These are phyloP conservation scores for Huso huso DNA, from an alignment of 2,797 vertebrate species.

Conservation along the genomic window DNA sequence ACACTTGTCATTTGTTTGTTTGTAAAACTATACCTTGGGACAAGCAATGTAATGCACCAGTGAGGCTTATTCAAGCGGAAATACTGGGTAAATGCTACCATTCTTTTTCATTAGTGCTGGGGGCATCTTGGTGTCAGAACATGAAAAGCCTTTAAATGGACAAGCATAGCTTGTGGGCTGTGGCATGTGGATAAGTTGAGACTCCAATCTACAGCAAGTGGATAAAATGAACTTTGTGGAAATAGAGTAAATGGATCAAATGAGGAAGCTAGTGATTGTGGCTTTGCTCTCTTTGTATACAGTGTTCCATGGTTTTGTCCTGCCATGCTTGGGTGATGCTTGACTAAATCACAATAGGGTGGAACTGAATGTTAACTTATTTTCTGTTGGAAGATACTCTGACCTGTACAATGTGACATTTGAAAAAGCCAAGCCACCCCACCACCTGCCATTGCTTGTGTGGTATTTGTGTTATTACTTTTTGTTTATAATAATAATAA, in stretches of 20 bases:
- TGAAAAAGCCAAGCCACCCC: no score
- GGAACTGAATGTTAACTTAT: background rate
- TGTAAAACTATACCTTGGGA: background rate
- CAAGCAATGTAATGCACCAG: slow-evolving; percentile 1
- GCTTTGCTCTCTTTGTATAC: background rate
- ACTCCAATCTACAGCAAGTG: background rate
- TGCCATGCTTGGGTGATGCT: background rate
- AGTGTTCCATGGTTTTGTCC: background rate
- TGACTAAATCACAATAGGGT: background rate
- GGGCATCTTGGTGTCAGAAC: background rate
- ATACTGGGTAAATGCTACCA: slow-evolving; percentile 13
- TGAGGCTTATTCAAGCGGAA: slow-evolving; percentile 18
- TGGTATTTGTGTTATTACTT: no score
- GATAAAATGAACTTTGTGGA: background rate
- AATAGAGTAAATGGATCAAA: background rate
- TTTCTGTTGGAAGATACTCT: background rate
- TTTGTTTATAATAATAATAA: no score
- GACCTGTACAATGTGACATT: no score
- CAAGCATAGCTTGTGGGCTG: background rate
- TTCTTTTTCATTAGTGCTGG: background rate
- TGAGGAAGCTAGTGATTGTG: background rate
- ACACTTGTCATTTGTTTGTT: background rate
- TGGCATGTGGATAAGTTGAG: background rate
- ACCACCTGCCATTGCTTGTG: no score
- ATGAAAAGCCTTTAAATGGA: background rate